Base-by-base conservation (phyloP, 2,888 invertebrate genomes). In the Drosophila tripunctata region DNA sequence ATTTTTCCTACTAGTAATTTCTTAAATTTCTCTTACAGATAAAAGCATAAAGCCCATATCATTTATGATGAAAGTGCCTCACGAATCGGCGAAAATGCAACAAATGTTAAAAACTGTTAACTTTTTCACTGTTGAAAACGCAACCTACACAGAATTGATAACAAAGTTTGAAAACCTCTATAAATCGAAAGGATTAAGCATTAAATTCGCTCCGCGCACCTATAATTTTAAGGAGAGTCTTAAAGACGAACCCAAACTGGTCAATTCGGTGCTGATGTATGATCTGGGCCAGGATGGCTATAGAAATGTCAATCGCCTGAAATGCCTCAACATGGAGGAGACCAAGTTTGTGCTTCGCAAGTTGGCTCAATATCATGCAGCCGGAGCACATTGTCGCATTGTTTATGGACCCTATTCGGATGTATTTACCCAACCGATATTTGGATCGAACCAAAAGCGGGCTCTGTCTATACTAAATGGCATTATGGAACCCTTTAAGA, bases 321-420 rank as follows among this genome's bases (percentile, higher is more conserved):
- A 81, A 2, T 88, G 91, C 31, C 72, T 91, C 0, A 77, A 90
- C 36, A 54, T 89, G 65, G 78, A 83, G 2, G 89, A 91, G 14
- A 80, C 89, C 14, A 69, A 88, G 38, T 48, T 80, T 3, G 88
- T 83, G 1, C 69, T 91, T 0, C 67, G 67, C 10, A 90, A 89
- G 51, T 43, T 91, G 43, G 90, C 91, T 0, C 81, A 90, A 56
- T 90, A 90, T 47, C 91, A 91, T 82, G 91, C 91, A 0, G 90
- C 89, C 0, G 86, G 89, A 1, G 91, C 89, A 3, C 75, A 78
- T 33, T 75, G 77, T 8, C 70, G 71, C 5, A 70, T 47, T 8
- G 66, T 70, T 0, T 63, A 75, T 36, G 90, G 90, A n/a, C 72
- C 70, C 3, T 89, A 78, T 48, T 51, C 70, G 0, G 70, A 67